A percentile compares a stretch with the other conserved stretches of the same genome.
Evolutionary conservation across 2,113 vertebrate genomes (phyloP).

Genomic region (Stigmatopora nigra): DNA sequence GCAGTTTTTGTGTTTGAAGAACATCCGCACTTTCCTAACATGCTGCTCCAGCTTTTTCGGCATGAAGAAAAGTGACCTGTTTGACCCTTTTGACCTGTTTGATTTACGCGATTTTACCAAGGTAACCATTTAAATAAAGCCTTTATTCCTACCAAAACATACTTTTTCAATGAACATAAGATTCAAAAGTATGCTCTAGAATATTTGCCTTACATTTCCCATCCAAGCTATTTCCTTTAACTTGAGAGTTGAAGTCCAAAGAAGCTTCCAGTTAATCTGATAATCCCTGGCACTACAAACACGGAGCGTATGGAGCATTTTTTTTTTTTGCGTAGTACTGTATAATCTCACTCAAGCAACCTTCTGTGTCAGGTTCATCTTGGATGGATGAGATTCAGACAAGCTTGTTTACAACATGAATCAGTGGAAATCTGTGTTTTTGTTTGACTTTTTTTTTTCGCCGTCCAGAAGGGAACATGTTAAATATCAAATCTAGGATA

Average conservation of each 20-base stretch:
- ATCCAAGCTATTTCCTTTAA: conserved; percentile 35
- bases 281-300: conserved; percentile 46
- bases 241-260: conserved; percentile 41
- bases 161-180: not conserved
- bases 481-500: not conserved
- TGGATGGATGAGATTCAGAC: not conserved
- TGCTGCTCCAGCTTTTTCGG: conserved; percentile 83
- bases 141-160: not conserved
- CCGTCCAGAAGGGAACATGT: not conserved
- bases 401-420: not conserved
- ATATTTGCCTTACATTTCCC: conserved; percentile 22
- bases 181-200: not conserved
- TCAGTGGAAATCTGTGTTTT: not conserved
- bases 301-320: not conserved
- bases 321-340: not conserved
- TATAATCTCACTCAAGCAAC: conserved; percentile 1
- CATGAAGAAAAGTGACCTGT: conserved; percentile 91
- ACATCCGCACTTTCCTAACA: conserved; percentile 86
- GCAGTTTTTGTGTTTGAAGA: conserved; percentile 95
- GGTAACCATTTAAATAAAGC: conserved; percentile 62
- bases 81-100: conserved; percentile 92
- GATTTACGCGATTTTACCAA: conserved; percentile 94
- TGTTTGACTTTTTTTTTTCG: not conserved
- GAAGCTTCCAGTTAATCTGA: conserved; percentile 63
- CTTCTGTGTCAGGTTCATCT: conserved; percentile 3